Conservation (phyloP, 2,113 vertebrate species). For the Nycticorax nycticorax region DNA sequence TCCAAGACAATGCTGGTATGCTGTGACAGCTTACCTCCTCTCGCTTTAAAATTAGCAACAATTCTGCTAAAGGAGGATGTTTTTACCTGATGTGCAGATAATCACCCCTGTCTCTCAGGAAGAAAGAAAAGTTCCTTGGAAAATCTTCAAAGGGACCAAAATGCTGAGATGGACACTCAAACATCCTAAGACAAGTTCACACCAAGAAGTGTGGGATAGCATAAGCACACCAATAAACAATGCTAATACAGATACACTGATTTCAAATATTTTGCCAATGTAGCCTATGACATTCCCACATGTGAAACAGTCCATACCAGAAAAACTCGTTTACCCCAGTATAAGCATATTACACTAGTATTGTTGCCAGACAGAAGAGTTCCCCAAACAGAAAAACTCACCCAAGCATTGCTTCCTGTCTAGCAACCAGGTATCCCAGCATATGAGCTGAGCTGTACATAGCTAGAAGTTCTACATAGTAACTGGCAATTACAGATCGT, state of each 20-base stretch:
- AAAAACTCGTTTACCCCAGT: neutral
- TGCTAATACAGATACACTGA: accelerated
- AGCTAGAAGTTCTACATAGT: accelerated
- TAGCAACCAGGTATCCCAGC: neutral
- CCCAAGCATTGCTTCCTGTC: neutral
- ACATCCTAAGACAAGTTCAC: neutral
- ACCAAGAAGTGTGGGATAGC: too few species aligned
- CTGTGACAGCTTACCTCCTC: neutral
- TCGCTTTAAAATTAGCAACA: neutral
- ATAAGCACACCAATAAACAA: too few species aligned
- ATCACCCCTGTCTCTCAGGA: neutral
- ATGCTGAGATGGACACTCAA: neutral
- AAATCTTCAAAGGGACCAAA: neutral
- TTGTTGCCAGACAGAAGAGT: neutral
- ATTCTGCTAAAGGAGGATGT: neutral
- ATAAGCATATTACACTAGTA: too few species aligned
- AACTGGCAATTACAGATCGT: neutral
- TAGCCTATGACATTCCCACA: accelerated
- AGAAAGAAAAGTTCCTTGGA: neutral
- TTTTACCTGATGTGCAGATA: neutral
- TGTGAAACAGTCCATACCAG: accelerated
- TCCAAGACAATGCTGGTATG: neutral
- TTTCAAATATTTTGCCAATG: neutral
- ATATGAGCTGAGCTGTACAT: neutral
- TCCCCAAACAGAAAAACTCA: neutral